Conservation (phyloP, 1,140 invertebrate species). For the Popillia japonica region DNA sequence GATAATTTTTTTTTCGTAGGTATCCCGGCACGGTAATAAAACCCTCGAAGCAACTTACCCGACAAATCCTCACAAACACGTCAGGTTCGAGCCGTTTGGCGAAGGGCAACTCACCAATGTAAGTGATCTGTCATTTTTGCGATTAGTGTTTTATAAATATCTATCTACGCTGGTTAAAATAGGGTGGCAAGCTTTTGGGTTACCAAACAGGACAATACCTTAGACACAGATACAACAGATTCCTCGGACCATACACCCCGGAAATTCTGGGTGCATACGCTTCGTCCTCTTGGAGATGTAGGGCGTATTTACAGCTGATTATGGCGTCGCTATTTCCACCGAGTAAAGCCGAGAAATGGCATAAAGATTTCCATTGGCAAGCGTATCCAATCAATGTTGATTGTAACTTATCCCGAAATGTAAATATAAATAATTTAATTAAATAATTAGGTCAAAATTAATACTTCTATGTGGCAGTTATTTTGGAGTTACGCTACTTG, state of each 20-base stretch:
- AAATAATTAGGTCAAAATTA: background rate
- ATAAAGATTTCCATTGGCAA: conserved; percentile 56
- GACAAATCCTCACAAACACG: conserved; percentile 67
- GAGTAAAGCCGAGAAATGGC: conserved; percentile 52
- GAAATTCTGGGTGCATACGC: conserved; percentile 63
- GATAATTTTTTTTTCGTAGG: conserved; percentile 56
- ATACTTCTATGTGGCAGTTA: background rate
- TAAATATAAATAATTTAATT: background rate
- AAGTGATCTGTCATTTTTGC: conserved; percentile 11
- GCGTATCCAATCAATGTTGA: conserved; percentile 53
- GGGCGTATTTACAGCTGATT: conserved; percentile 62
- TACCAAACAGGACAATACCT: conserved; percentile 4
- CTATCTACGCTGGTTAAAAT: background rate
- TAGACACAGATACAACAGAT: background rate
- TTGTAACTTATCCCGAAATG: background rate
- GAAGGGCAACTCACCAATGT: conserved; percentile 45
- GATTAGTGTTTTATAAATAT: background rate
- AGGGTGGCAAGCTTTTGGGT: conserved; percentile 12
- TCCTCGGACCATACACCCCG: conserved; percentile 49
- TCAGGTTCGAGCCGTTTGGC: conserved; percentile 73
- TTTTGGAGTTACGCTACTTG: conserved; percentile 1
- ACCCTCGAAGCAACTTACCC: conserved; percentile 75
- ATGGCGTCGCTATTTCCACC: conserved; percentile 59
- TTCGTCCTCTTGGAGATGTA: conserved; percentile 67
- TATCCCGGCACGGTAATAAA: conserved; percentile 81